Evolutionary conservation across 2,797 vertebrate genomes (phyloP), one percentile per base, ranked within the genome.

Genomic region (Chrosomus eos): DNA sequence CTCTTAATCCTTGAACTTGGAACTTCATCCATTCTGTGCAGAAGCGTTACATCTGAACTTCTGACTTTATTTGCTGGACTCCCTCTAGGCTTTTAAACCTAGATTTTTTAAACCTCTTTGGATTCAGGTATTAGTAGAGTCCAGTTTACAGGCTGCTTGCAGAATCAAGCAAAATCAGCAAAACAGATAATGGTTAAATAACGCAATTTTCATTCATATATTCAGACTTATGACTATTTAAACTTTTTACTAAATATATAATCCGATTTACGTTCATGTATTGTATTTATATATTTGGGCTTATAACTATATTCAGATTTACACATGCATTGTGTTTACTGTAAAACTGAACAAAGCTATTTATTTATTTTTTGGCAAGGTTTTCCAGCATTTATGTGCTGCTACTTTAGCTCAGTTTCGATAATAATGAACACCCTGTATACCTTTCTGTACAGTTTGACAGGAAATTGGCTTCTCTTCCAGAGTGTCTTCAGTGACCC

Each of bases 381-480:
- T 60, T 60, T 6, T 72, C 38, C 53, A 5, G 18, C 3, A 19
- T 66, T 40, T 38, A 14, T 4, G 2, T 33, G n/a, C 33, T 68
- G 62, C 19, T 40, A 4, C n/a, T 58, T 77, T 43, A 70, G 18
- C 64, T 68, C 31, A 40, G 4, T 31, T 31, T 62, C 79, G 79
- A 48, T 79, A 40, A 72, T 40, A 40, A 64, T 16, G 33, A 83
- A 68, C 10, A 28, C 33, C 36, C 13, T 58, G n/a, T 18, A 31
- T 38, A 10, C 5, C 31, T 60, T 62, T 11, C 51, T 21, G 21
- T 62, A 16, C 23, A 70, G 48, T 78, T 60, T 84, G 83, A 55
- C 38, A 72, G 75, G 36, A 79, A 62, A 79, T 84, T 84, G 83
- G 83, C 75, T 68, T 62, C 67, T 62, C 36, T 55, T 75, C 48